Conservation (phyloP, 2,113 vertebrate genomes). For the Papio anubis region DNA sequence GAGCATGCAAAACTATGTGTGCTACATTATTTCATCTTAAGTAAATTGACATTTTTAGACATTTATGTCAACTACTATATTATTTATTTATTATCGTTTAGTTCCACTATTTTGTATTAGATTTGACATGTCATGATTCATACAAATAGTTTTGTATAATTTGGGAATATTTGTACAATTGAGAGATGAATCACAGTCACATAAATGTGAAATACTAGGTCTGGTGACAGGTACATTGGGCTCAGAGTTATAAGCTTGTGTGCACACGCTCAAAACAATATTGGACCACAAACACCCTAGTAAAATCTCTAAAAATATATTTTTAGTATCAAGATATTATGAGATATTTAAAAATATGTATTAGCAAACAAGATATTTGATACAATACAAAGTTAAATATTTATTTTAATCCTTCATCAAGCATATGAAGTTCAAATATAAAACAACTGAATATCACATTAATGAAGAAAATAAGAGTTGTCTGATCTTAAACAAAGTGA, state of each 20-base stretch:
- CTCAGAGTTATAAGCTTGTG: not conserved
- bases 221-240: not conserved
- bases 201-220: not conserved
- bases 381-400: not conserved
- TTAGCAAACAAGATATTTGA: not conserved
- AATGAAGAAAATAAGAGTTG: not conserved
- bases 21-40: slow-evolving; percentile 5
- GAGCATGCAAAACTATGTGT: slow-evolving; percentile 24
- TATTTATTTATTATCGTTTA: slow-evolving; percentile 54
- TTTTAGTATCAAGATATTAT: not conserved
- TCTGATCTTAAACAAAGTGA: not conserved
- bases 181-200: not conserved
- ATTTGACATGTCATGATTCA: slow-evolving; percentile 28
- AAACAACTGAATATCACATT: not conserved
- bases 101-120: not conserved
- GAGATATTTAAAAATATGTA: not conserved
- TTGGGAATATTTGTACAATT: slow-evolving; percentile 31
- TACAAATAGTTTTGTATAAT: not conserved
- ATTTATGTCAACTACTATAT: slow-evolving; percentile 25
- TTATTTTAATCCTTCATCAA: not conserved
- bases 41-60: slow-evolving; percentile 47
- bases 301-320: not conserved
- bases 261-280: not conserved
- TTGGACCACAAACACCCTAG: not conserved
- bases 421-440: not conserved